Evolutionary conservation across 2,888 invertebrate genomes (phyloP).

Genomic region (Thereva unica): DNA sequence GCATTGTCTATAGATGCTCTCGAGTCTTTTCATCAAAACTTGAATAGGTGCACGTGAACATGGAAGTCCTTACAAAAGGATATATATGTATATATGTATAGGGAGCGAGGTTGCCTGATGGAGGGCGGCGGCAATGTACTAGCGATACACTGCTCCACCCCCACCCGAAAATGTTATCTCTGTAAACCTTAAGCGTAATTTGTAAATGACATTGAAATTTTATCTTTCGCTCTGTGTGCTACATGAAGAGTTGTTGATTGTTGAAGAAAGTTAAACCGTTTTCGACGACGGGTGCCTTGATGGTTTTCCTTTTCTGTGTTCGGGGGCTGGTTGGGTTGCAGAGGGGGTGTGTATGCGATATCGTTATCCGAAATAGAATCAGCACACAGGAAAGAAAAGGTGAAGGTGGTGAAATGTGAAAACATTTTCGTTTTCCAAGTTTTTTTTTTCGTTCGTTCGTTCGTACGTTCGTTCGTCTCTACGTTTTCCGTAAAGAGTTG

Average conservation of each 20-base stretch:
- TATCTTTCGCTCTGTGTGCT: constrained; percentile 14
- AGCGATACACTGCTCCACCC: background rate
- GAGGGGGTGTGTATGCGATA: constrained; percentile 7
- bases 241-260: background rate
- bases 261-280: background rate
- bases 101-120: no score
- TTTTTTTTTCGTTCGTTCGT: background rate
- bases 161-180: constrained; percentile 23
- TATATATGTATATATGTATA: background rate
- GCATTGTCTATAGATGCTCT: no score
- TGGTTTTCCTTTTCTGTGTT: background rate
- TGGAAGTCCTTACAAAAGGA: background rate
- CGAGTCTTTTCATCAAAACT: background rate
- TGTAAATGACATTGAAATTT: constrained; percentile 34
- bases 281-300: background rate
- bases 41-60: background rate
- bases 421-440: background rate
- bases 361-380: constrained; percentile 9
- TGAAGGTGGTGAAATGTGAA: constrained; percentile 27
- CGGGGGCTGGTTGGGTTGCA: background rate
- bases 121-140: no score
- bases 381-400: constrained; percentile 2
- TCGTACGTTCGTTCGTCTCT: background rate
- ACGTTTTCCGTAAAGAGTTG: constrained; percentile 19
- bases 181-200: constrained; percentile 30